These are phyloP conservation scores for Brachionus plicatilis DNA, from an alignment of 1,140 invertebrate species.

Conservation along the genomic window DNA sequence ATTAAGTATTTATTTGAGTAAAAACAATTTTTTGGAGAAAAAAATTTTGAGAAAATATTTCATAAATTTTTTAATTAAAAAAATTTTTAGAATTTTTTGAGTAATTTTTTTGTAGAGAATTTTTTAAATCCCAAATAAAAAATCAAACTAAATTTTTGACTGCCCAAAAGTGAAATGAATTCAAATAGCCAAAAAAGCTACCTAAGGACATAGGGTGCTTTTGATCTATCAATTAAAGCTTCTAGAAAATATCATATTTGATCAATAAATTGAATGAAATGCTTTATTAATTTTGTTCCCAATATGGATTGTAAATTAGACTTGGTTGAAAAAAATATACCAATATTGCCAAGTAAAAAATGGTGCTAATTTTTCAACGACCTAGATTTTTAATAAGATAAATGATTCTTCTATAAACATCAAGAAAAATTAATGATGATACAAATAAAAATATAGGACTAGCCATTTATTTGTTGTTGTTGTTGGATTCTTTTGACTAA, in stretches of 20 bases:
- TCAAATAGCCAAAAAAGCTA: background rate
- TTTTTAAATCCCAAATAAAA: background rate
- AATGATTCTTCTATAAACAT: background rate
- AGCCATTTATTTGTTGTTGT: background rate
- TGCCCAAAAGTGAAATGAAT: background rate
- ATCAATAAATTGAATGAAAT: background rate
- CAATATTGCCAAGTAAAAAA: background rate
- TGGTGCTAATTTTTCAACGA: background rate
- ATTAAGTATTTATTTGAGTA: background rate
- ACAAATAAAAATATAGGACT: background rate
- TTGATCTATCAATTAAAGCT: background rate
- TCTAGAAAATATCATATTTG: background rate
- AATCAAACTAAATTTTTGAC: background rate
- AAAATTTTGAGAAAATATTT: too few species aligned
- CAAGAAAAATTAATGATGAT: background rate
- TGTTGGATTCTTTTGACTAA: background rate
- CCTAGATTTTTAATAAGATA: background rate
- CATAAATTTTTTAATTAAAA: too few species aligned
- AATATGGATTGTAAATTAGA: background rate
- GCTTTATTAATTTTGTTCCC: background rate
- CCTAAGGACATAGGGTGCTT: background rate
- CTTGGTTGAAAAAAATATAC: background rate
- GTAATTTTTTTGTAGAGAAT: background rate
- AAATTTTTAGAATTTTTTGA: too few species aligned
- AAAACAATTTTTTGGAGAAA: background rate